Evolutionary conservation across 2,797 vertebrate genomes (phyloP).

Genomic region (Merluccius polli): DNA sequence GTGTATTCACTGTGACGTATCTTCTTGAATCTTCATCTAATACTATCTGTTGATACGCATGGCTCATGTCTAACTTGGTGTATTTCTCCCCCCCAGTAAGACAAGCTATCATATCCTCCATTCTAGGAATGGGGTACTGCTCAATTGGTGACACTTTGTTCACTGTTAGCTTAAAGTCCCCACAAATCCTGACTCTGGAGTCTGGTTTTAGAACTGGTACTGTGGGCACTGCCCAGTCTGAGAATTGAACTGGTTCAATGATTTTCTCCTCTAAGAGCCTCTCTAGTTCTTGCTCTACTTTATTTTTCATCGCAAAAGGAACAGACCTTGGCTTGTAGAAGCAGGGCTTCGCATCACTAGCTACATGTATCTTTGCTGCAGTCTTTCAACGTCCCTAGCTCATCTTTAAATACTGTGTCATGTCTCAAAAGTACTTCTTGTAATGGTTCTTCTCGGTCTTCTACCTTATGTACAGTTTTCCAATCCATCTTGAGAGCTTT

Average conservation of each 20-base stretch:
- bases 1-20: slow-evolving; percentile 21
- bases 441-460: no score
- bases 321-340: no score
- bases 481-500: no score
- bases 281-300: slow-evolving; percentile 10
- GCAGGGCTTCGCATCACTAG: no score
- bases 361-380: no score
- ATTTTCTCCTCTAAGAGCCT: slow-evolving; percentile 4
- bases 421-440: no score
- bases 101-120: slow-evolving; percentile 16
- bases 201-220: slow-evolving; percentile 16
- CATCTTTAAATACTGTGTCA: no score
- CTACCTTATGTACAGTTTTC: no score
- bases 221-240: slow-evolving; percentile 24
- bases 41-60: slow-evolving; percentile 21
- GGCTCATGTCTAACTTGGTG: slow-evolving; percentile 19
- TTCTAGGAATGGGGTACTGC: slow-evolving; percentile 23
- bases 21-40: slow-evolving; percentile 19
- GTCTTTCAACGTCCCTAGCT: no score
- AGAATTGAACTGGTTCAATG: slow-evolving; percentile 19
- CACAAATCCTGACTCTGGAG: slow-evolving; percentile 7
- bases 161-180: slow-evolving; percentile 20
- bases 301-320: slow-evolving; percentile 1
- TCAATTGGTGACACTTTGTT: slow-evolving; percentile 19
- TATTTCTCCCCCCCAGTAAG: slow-evolving; percentile 15